Base-by-base conservation (phyloP, 1,140 invertebrate species). In the Lordiphosa collinella region DNA sequence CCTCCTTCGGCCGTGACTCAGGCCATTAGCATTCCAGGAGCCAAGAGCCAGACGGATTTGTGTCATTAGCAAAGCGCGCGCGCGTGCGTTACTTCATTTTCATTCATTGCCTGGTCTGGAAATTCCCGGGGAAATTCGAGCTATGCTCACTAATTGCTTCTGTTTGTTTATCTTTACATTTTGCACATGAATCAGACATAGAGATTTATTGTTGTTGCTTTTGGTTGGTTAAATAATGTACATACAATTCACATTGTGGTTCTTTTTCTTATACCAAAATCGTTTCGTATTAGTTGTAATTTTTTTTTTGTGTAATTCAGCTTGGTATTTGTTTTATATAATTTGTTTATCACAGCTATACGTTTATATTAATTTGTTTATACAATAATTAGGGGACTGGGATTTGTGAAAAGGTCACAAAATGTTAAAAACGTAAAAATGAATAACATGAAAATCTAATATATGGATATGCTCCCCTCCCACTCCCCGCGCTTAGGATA, bases 401-500 rank as follows among this genome's bases (percentile, higher is more conserved):
- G 18, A 29, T 40, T 32, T 46, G 29, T 38, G 36, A 40, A 12
- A 44, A 22, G 31, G 16, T 18, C 29, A 61, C 41, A 50, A 49
- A 22, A 61, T 9, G 37, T 52, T 14, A 9, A 18, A 14, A 59
- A 16, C 57, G 37, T 56, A 49, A 38, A 22, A 34, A 46, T 22
- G 48, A 59, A 47, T 60, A 47, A 64, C 72, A 75, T 53, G 48
- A 46, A 56, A 62, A 58, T 31, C 53, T 14, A 59, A 56, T 38
- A 51, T 31, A 16, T 69, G 25, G 63, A 70, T 70, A 67, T 67
- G 67, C 57, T 34, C 38, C 22, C 29, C 38, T 13, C 13, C 37
- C 13, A 25, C 37, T 3, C 8, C 32, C 9, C 31, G 32, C 5
- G 9, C 44, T 93, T 95, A 97, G 2, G 96, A 98, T 1, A 99